phyloP scores from a whole-genome alignment of 2,888 invertebrate species.

The Myopa tessellatipennis region DNA sequence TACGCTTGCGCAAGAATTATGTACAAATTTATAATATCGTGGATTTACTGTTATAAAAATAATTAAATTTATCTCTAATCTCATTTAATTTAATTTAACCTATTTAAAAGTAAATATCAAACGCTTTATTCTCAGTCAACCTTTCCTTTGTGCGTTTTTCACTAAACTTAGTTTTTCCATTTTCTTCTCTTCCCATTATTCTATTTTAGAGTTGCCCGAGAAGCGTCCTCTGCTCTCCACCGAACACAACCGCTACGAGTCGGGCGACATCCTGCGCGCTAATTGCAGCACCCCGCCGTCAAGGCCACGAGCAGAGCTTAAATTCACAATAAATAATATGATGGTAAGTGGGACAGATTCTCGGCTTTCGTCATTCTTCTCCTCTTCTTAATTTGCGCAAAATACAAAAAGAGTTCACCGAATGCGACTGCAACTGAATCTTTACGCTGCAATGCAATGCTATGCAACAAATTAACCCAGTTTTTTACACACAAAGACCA shows the following conservation, averaged over 20 bases:
- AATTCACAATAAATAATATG: conserved; percentile 81
- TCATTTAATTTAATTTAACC: too few species aligned
- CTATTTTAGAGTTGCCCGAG: conserved; percentile 78
- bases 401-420: neutral
- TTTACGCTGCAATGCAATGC: conserved; percentile 22
- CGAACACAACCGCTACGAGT: conserved; percentile 80
- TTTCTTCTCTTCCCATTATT: conserved; percentile 7
- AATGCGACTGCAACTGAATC: neutral
- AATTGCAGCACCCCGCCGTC: conserved; percentile 85
- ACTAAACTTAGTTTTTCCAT: neutral
- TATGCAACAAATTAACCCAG: conserved; percentile 40
- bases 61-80: too few species aligned
- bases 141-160: neutral
- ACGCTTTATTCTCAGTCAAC: neutral
- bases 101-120: neutral
- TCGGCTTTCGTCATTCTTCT: neutral
- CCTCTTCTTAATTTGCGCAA: conserved; percentile 5
- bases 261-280: conserved; percentile 79
- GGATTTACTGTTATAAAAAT: too few species aligned
- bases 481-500: conserved; percentile 21
- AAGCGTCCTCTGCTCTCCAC: conserved; percentile 76
- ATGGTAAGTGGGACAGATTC: conserved; percentile 73
- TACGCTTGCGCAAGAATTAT: too few species aligned
- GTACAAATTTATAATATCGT: too few species aligned
- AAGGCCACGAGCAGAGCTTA: conserved; percentile 79